A percentile compares a stretch with the other conserved stretches of the same genome.
phyloP scores from a whole-genome alignment of 2,888 invertebrate genomes.

The Eupithecia tripunctaria region DNA sequence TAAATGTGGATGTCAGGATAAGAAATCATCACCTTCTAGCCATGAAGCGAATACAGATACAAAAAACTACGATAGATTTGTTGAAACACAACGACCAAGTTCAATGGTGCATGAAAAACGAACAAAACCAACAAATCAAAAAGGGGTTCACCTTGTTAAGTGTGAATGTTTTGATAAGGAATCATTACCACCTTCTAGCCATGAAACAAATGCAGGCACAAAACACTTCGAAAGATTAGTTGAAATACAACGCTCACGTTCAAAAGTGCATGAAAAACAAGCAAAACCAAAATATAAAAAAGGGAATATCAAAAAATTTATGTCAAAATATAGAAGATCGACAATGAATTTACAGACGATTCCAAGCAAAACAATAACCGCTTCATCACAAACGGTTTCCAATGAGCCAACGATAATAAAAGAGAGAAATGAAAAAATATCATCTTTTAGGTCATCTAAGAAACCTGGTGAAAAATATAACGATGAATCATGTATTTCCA shows the following conservation, averaged over 20 bases:
- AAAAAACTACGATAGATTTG: not conserved
- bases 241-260: too few relatives aligned
- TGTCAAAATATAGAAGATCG: too few relatives aligned
- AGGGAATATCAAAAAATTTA: too few relatives aligned
- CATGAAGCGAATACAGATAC: not conserved
- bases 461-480: too few relatives aligned
- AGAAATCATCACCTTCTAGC: not conserved
- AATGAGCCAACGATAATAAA: not conserved
- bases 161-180: too few relatives aligned
- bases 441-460: not conserved
- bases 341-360: not conserved
- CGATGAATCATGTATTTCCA: not conserved
- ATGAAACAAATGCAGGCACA: too few relatives aligned
- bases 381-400: slow-evolving; percentile 4
- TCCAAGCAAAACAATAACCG: not conserved
- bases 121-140: not conserved
- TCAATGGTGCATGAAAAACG: not conserved
- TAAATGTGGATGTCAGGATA: too few relatives aligned
- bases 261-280: too few relatives aligned
- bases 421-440: not conserved
- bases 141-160: not conserved
- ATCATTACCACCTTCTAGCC: too few relatives aligned
- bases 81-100: not conserved
- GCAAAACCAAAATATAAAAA: not conserved
- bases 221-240: too few relatives aligned